These are phyloP conservation scores for Mesembrinibis cayennensis DNA, from an alignment of 2,113 vertebrate genomes.

Conservation along the genomic window DNA sequence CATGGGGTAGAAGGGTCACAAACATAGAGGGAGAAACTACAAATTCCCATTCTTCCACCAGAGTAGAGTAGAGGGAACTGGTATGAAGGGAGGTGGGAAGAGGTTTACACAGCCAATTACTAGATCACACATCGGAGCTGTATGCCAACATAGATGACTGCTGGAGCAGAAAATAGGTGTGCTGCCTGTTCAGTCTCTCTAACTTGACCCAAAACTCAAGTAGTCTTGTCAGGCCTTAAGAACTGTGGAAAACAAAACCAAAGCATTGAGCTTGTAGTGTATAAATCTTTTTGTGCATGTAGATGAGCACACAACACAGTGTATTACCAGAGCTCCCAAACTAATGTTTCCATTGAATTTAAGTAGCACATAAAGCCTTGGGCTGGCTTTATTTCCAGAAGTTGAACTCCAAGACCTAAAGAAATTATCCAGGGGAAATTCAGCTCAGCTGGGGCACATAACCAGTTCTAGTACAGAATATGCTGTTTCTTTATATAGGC, in stretches of 20 bases:
- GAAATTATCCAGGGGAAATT: background rate
- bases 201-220: background rate
- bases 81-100: background rate
- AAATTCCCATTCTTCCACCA: background rate
- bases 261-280: background rate
- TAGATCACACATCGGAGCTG: background rate
- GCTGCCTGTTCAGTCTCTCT: background rate
- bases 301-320: background rate
- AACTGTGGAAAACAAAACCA: background rate
- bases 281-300: background rate
- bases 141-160: background rate
- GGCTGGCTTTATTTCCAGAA: background rate
- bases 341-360: background rate
- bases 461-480: background rate
- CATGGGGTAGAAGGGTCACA: background rate
- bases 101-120: background rate
- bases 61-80: no score
- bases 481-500: background rate
- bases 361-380: background rate
- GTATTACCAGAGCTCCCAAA: background rate
- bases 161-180: background rate
- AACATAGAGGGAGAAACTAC: background rate
- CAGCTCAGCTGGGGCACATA: background rate
- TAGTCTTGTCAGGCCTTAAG: background rate
- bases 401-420: background rate